Base-by-base conservation (phyloP, 2,888 invertebrate species). In the Drosophila nr. fundita region DNA sequence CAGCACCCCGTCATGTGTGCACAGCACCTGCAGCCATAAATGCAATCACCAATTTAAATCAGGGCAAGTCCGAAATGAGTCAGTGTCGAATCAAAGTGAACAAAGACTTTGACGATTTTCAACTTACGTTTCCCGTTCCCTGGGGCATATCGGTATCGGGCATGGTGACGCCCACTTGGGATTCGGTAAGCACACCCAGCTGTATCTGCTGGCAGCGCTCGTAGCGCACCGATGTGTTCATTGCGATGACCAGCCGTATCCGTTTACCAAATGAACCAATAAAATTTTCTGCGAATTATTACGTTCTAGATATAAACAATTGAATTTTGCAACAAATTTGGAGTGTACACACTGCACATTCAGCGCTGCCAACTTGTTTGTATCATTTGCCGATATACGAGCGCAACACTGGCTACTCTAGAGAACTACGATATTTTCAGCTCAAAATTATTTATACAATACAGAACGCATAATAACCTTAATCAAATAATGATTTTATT, bases 1-100 rank as follows among this genome's bases (percentile, higher is more conserved):
- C 10, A 96, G 94, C 27, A 97, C 96, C 7, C 97, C 96, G 92
- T 96, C 96, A 92, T 97, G 96, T n/a, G 95, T 95, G 92, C 96
- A 97, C 48, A 97, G 93, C 82, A 96, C 95, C 96, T 96, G 61
- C 3, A 78, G 24, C 21, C 15, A 24, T 15, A 45, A 45, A 15
- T 11, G 8, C 29, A 40, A 34, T 61, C 32, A 32, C 6, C 5
- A 5, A 34, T 30, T 29, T 27, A 2, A 24, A 63, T 32, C 11
- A 27, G 38, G 8, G n/a, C 34, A 38, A 36, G 0, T 4, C 7
- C 1, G 42, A 54, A 10, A 74, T 85, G 81, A 88, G 73, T 85
- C 89, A 86, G 76, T 65, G 49, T 24, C 29, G 32, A 54, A 29
- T 29, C 5, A 49, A 18, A 29, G 29, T 50, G 60, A 74, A 73